Percentiles rank a stretch among this genome's conserved stretches.
phyloP scores from a whole-genome alignment of 2,113 vertebrate species.

The Macrotis lagotis region DNA sequence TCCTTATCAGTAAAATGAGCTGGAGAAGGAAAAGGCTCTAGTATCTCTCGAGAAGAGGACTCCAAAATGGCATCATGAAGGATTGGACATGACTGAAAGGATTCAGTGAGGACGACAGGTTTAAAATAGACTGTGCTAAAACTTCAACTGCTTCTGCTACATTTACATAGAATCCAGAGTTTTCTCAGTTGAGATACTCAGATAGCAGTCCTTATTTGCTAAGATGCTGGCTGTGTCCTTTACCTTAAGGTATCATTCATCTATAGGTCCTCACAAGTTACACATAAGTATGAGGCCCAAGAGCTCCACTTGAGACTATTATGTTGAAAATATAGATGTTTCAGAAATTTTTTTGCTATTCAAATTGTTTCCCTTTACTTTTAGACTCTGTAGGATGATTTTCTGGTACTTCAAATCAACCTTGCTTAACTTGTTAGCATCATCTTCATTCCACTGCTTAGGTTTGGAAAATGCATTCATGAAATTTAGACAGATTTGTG shows the following conservation, averaged over 20 bases:
- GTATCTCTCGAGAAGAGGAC: not conserved
- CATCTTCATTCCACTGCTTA: conserved; percentile 46
- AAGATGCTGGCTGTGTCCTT: not conserved
- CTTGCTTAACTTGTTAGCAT: conserved; percentile 41
- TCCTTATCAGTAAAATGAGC: not conserved
- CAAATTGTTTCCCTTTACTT: conserved; percentile 30
- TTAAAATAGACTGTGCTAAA: not conserved
- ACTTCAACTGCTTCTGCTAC: not conserved
- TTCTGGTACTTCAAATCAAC: conserved; percentile 66
- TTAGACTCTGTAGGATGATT: conserved; percentile 62
- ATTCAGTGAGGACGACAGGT: not conserved
- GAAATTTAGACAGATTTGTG: conserved; percentile 61
- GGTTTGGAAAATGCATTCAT: conserved; percentile 48
- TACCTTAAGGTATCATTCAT: conserved; percentile 38
- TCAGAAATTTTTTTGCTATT: conserved; percentile 12
- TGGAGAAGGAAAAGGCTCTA: not conserved
- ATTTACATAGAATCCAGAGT: not conserved
- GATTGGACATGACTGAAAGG: not conserved
- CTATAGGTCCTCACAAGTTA: conserved; percentile 22
- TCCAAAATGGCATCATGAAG: not conserved
- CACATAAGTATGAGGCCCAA: conserved; percentile 14
- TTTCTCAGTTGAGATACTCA: not conserved
- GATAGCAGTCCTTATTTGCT: not conserved
- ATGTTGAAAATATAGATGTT: conserved; percentile 3
- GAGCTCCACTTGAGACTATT: not conserved